Base-by-base conservation (phyloP, 2,113 vertebrate genomes). In the Plotosus lineatus region DNA sequence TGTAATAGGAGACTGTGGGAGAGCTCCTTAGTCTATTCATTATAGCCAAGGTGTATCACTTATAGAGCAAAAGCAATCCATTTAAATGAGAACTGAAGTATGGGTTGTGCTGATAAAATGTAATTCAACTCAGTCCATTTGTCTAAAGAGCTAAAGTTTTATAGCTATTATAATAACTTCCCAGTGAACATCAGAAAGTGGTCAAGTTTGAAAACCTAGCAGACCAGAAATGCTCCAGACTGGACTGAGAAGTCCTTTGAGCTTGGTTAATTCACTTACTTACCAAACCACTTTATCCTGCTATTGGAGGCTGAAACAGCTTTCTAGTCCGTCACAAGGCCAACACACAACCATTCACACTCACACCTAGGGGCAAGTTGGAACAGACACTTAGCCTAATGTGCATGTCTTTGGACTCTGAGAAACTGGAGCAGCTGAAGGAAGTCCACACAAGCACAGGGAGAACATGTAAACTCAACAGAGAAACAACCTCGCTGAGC, bases 51-150 rank as follows among this genome's bases (percentile, higher is more conserved):
- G 36, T 51, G 51, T 51, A 48, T 9, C 53, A 46, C 66, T 79
- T 56, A 44, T 46, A 26, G 33, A 53, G 58, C 33, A 53, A 8
- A 33, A 60, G 8, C 55, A 50, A 61, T 65, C 50, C 3, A 66
- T 74, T 63, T 28, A 23, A 74, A 74, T 65, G 48, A 17, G 46
- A n/a, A 42, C 53, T 58, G 26, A 55, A 46, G n/a, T n/a, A 75
- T 66, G 33, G 33, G 50, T 19, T 75, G 46, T 17, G 36, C 71
- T 65, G 42, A 61, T 75, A 71, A 26, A 50, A 74, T 73, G 4
- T 61, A 40, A 80, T 60, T 38, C 6, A 53, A 28, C 21, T 42
- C 63, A 51, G 26, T 46, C 19, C n/a, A 71, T 31, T 71, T 40
- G 68, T 6, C 42, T 42, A 69, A n/a, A 69, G 66, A 46, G 40